Base-by-base conservation (phyloP, 2,113 vertebrate genomes). In the Beaufortia kweichowensis region DNA sequence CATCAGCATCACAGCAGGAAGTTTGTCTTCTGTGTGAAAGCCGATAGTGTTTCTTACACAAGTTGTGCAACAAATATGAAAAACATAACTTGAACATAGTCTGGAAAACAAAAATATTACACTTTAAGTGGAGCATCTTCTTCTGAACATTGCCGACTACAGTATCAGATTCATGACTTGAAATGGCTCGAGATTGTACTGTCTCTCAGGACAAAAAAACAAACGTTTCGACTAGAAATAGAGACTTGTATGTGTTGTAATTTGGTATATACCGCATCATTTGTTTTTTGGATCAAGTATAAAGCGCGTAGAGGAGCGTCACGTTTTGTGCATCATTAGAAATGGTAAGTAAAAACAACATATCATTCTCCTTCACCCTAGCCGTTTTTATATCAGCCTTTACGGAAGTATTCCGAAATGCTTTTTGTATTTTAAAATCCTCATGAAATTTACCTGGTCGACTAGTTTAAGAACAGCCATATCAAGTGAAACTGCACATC, bases 381-480 rank as follows among this genome's bases (percentile, higher is more conserved):
- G 8, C 2, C 29, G 4, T 53, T 9, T 15, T 15, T 53, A 4
- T 53, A 48, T 17, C 14, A 19, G 19, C 19, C 2, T 21, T 21
- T 21, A 5, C 48, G 6, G 7, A 21, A 53, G 19, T 8, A 53
- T 53, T n/a, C 1, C 73, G 64, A 43, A 31, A 21, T 33, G 81
- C 82, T 83, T 83, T 78, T 84, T 79, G 86, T 85, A 41, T 82
- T 59, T 3, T 17, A 28, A 59, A 28, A 41, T 7, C 14, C 14
- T 6, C 21, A 4, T 21, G 43, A 4, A 29, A 28, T 82, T 70
- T 88, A 93, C 92, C 92, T 93, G 92, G 21, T 93, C 92, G 79
- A 87, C 87, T 87, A 93, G 91, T 78, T 92, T 93, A 75, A 93
- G 90, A 61, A 93, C 92, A 86, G 92, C 92, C 92, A 93, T 93